Conservation (phyloP, 2,888 invertebrate genomes). For the Plagodis dolabraria region DNA sequence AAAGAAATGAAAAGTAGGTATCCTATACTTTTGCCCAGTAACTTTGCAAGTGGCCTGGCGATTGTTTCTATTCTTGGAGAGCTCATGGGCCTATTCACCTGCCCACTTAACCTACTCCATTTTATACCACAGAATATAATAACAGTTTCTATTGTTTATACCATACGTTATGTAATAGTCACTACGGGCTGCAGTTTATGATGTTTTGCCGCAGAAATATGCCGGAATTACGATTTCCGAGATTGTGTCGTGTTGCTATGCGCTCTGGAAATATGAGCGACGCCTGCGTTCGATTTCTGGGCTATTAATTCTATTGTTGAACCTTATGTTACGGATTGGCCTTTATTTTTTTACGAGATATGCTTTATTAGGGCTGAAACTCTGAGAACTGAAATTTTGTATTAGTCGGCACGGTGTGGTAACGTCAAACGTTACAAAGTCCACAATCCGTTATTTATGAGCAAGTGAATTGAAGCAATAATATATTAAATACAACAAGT, state of each 20-base stretch:
- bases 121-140: constrained; percentile 17
- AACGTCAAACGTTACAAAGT: too few relatives aligned
- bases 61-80: constrained; percentile 30
- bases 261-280: constrained; percentile 3
- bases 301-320: constrained; percentile 26
- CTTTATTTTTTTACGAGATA: too few relatives aligned
- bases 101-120: constrained; percentile 48
- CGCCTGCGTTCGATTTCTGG: constrained; percentile 12
- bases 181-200: constrained; percentile 30
- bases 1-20: too few relatives aligned
- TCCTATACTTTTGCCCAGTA: too few relatives aligned
- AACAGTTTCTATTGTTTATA: not conserved
- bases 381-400: too few relatives aligned
- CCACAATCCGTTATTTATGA: too few relatives aligned
- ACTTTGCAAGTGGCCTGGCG: not conserved
- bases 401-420: too few relatives aligned
- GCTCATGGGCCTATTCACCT: constrained; percentile 38
- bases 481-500: too few relatives aligned
- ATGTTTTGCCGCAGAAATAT: constrained; percentile 33
- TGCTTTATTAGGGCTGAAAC: too few relatives aligned
- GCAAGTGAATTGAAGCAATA: too few relatives aligned
- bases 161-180: constrained; percentile 6
- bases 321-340: constrained; percentile 3
- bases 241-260: constrained; percentile 29
- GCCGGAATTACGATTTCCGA: constrained; percentile 33